phyloP scores from a whole-genome alignment of 2,113 vertebrate genomes.

The Callopanchax toddi region DNA sequence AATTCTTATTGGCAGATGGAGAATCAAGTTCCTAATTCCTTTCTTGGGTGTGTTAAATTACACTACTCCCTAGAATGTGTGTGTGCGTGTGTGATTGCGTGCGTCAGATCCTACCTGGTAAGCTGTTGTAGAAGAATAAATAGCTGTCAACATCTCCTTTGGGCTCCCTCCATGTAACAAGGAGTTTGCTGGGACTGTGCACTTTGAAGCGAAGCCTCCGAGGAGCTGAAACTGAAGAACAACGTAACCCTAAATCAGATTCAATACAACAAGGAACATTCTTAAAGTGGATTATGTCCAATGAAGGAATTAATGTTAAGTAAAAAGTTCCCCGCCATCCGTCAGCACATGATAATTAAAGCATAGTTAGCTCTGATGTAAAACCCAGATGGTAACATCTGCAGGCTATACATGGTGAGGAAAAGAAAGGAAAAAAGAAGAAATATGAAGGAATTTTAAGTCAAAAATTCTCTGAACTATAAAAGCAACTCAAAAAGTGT shows the following conservation, averaged over 20 bases:
- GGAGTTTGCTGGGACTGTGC: conserved; percentile 70
- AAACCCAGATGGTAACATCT: background rate
- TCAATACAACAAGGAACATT: background rate
- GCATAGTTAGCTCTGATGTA: background rate
- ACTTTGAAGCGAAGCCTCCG: conserved; percentile 80
- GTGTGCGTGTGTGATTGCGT: conserved; percentile 3
- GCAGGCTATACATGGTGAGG: background rate
- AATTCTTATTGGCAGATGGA: conserved; percentile 59
- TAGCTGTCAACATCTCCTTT: conserved; percentile 81
- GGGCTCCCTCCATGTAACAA: conserved; percentile 80
- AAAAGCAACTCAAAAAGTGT: too few relatives aligned
- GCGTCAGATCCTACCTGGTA: conserved; percentile 69
- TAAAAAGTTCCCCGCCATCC: conserved; percentile 20
- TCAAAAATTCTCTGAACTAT: too few relatives aligned
- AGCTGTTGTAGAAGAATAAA: conserved; percentile 75
- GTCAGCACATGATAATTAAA: conserved; percentile 11
- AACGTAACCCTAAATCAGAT: conserved; percentile 35
- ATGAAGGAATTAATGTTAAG: conserved; percentile 6
- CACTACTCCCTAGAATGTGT: conserved; percentile 5
- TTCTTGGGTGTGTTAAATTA: conserved; percentile 17
- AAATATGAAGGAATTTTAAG: too few relatives aligned
- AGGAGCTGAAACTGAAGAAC: conserved; percentile 74
- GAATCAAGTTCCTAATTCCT: conserved; percentile 43
- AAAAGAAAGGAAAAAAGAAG: conserved; percentile 7
- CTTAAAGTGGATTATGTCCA: conserved; percentile 7